Evolutionary conservation across 2,888 invertebrate genomes (phyloP), one percentile per base, ranked within the genome.

Genomic region (Apoda limacodes): DNA sequence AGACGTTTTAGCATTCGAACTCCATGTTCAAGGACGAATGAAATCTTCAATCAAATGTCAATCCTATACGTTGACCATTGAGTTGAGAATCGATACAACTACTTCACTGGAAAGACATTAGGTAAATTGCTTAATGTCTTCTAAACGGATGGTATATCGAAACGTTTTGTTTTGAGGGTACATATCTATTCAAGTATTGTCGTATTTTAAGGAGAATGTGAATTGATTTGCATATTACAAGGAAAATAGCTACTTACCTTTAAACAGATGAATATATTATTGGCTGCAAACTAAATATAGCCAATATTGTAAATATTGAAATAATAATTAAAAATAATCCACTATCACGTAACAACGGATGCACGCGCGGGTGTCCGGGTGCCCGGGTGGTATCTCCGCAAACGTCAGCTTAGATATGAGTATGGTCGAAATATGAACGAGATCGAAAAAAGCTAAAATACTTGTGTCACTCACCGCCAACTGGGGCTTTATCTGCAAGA

Each of bases 101-200:
- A n/a, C 30, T 9, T 42, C 5, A 11, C 21, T 13, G 22, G 33
- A 36, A 45, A 52, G 55, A 59, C 64, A 66, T 75, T 72, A 74
- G 60, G 64, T 63, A 65, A 72, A 74, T 75, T 68, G 68, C 60
- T 67, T 68, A 74, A 76, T 72, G 74, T 64, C 60, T 60, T 64
- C 55, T 55, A 56, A 68, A 62, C 63, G 61, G 63, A 59, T 56
- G 58, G 55, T 58, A 59, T 45, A 39, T 40, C 40, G 60, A 60
- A 60, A 56, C 60, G 71, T 69, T 70, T 70, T 66, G 70, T 68
- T 66, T 60, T 45, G 55, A 45, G 42, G 43, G 36, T 46, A n/a
- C n/a, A n/a, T n/a, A n/a, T 33, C 37, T 41, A 33, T 46, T 40
- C 29, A 34, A 39, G 32, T 29, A 39, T 35, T 42, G 35, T 39